phyloP scores from a whole-genome alignment of 2,888 invertebrate genomes.

The Drosophila neonasuta region DNA sequence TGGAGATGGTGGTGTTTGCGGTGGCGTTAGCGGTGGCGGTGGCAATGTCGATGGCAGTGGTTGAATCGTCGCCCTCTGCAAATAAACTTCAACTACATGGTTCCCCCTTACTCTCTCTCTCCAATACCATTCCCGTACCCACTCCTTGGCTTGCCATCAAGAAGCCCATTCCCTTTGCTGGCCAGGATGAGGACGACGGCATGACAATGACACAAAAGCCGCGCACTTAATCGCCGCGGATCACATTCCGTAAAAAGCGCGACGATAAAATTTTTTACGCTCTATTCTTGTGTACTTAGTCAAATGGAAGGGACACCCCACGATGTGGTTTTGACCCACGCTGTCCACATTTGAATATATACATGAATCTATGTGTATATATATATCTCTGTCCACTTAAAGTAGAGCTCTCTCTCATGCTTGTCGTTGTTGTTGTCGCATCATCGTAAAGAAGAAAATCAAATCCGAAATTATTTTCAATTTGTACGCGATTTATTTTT shows the following conservation, averaged over 20 bases:
- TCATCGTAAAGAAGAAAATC: conserved; percentile 79
- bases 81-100: conserved; percentile 60
- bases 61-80: conserved; percentile 57
- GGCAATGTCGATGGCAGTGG: conserved; percentile 21
- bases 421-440: conserved; percentile 52
- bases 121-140: conserved; percentile 26
- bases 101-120: conserved; percentile 21
- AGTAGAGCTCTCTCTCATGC: conserved; percentile 18
- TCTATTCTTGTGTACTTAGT: conserved; percentile 76
- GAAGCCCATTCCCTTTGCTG: conserved; percentile 25
- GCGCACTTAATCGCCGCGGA: conserved; percentile 80
- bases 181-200: conserved; percentile 49
- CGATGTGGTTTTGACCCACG: conserved; percentile 47
- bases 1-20: conserved; percentile 23
- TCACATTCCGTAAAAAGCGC: conserved; percentile 80
- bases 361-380: conserved; percentile 35
- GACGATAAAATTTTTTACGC: conserved; percentile 76
- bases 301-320: conserved; percentile 64
- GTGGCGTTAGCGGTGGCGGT: conserved; percentile 25
- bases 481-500: conserved; percentile 81
- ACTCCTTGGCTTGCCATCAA: background rate
- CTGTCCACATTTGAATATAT: conserved; percentile 55
- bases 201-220: conserved; percentile 79
- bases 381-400: conserved; percentile 55
- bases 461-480: conserved; percentile 81